These are phyloP conservation scores for Tenodera sinensis DNA, from an alignment of 2,888 invertebrate species.

Conservation along the genomic window DNA sequence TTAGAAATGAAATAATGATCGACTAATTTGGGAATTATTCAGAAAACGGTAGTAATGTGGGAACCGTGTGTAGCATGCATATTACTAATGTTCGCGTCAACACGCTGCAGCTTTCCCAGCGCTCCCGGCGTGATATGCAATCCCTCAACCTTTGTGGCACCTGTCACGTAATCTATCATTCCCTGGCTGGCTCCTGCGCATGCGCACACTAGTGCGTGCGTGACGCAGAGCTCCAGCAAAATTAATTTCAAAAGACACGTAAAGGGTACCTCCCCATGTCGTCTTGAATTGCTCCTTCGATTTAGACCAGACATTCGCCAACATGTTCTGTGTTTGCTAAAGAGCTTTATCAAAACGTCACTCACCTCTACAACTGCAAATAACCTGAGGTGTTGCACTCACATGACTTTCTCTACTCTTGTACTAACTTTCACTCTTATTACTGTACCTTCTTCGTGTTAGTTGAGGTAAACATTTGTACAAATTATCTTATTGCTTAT, in stretches of 20 bases:
- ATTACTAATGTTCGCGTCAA: neutral
- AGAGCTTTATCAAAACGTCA: neutral
- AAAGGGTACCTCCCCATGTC: neutral
- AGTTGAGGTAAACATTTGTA: no score
- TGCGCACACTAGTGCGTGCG: neutral
- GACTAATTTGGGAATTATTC: neutral
- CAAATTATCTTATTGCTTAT: no score
- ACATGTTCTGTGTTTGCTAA: neutral
- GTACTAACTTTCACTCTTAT: no score
- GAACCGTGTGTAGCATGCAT: neutral
- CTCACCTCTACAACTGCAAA: neutral
- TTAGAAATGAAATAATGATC: neutral
- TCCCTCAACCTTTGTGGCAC: slow-evolving; percentile 23
- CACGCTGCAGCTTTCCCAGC: neutral
- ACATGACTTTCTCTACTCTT: no score
- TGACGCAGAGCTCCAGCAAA: neutral
- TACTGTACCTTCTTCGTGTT: no score
- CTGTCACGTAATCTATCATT: slow-evolving; percentile 23
- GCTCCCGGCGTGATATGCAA: slow-evolving; percentile 17
- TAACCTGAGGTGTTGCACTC: no score
- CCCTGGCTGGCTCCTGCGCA: neutral
- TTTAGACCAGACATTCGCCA: neutral
- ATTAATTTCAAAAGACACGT: neutral
- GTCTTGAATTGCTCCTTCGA: neutral
- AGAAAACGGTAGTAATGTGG: neutral